A percentile compares a stretch with the other conserved stretches of the same genome.
Evolutionary conservation across 2,113 vertebrate genomes (phyloP).

Genomic region (Propithecus coquereli): DNA sequence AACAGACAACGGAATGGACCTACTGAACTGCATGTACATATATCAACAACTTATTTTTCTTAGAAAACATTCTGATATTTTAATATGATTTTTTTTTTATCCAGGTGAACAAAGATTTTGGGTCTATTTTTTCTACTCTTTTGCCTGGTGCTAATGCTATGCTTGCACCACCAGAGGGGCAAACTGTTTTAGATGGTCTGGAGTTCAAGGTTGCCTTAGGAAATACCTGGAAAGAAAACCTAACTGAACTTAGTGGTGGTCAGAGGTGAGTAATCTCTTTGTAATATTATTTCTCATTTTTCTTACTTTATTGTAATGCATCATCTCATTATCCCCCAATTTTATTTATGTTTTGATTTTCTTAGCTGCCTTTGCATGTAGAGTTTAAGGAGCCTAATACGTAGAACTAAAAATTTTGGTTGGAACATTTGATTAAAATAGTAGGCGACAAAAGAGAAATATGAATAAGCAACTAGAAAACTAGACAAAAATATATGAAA

Average conservation of each 20-base stretch:
- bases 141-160: conserved; percentile 92
- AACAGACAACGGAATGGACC: neutral
- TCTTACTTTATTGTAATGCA: neutral
- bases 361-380: conserved; percentile 14
- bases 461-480: neutral
- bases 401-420: neutral
- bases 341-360: conserved; percentile 22
- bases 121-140: conserved; percentile 95
- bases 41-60: neutral
- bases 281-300: neutral
- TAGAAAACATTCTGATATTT: neutral
- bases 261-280: conserved; percentile 86
- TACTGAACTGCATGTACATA: neutral
- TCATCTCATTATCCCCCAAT: neutral
- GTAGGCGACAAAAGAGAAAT: neutral
- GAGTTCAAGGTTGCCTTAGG: conserved; percentile 96
- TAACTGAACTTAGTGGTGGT: conserved; percentile 96
- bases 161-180: conserved; percentile 85
- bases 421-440: conserved; percentile 1
- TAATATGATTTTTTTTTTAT: conserved; percentile 27
- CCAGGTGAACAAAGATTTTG: conserved; percentile 96
- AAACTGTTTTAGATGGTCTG: conserved; percentile 87
- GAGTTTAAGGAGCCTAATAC: neutral
- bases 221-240: conserved; percentile 97
- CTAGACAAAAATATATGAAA: neutral